A percentile compares a stretch with the other conserved stretches of the same genome.
Conservation (phyloP, 2,113 vertebrate species). For the Pangasianodon hypophthalmus region DNA sequence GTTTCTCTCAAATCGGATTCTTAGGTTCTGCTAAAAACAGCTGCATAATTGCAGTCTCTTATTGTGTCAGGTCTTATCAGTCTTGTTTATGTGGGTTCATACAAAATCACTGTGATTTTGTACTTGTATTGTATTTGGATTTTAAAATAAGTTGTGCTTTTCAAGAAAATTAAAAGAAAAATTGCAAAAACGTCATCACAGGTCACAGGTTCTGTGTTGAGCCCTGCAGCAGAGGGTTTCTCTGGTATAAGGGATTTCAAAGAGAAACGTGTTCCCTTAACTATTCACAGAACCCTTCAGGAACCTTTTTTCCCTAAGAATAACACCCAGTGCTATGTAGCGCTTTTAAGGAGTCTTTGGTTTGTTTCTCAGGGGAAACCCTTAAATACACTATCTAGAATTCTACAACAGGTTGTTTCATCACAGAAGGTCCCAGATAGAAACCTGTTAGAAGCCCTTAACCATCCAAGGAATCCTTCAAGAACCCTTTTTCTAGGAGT, state of each 20-base stretch:
- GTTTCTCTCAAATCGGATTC: constrained; percentile 18
- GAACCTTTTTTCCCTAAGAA: background rate
- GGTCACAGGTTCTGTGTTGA: background rate
- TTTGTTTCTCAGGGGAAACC: too few relatives aligned
- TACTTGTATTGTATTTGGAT: background rate
- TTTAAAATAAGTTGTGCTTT: background rate
- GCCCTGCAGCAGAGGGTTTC: background rate
- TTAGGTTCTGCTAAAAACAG: constrained; percentile 16
- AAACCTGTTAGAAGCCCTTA: background rate
- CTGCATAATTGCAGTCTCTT: background rate
- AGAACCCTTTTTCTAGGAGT: background rate
- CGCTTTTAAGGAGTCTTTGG: too few relatives aligned
- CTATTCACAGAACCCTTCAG: background rate
- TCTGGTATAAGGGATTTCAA: background rate
- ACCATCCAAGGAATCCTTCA: background rate
- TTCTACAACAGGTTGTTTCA: too few relatives aligned
- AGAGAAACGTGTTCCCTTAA: background rate
- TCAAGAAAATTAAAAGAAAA: background rate
- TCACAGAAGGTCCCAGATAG: background rate
- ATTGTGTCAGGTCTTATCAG: background rate
- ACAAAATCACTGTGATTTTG: background rate
- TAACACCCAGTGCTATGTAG: background rate
- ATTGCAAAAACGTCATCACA: background rate
- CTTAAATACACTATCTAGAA: too few relatives aligned
- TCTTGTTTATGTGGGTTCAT: background rate